These are phyloP conservation scores for Arctia plantaginis DNA, from an alignment of 2,888 invertebrate species.

Conservation along the genomic window DNA sequence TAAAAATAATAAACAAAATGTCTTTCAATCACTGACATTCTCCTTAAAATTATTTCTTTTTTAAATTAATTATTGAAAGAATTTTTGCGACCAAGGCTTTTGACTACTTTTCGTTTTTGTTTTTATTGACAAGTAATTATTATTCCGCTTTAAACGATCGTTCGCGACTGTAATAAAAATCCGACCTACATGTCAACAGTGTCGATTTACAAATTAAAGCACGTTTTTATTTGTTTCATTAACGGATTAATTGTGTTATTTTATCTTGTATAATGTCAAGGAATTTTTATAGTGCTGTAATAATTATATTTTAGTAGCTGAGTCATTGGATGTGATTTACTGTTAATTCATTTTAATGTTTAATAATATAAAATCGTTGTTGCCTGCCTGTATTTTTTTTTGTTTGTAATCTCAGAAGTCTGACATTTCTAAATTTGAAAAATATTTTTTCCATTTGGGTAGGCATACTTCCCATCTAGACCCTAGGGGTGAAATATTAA, in stretches of 20 bases:
- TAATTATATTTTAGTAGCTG: slow-evolving; percentile 12
- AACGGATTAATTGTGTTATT: slow-evolving; percentile 24
- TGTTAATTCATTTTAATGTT: not conserved
- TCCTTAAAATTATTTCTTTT: not conserved
- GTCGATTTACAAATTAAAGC: slow-evolving; percentile 33
- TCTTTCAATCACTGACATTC: not conserved
- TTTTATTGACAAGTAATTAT: not conserved
- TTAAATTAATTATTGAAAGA: not conserved
- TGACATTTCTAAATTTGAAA: too few species aligned
- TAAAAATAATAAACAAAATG: not conserved
- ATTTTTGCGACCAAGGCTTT: not conserved
- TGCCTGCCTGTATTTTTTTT: too few species aligned
- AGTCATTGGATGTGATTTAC: slow-evolving; percentile 14
- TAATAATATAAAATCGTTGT: too few species aligned
- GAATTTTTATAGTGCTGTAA: slow-evolving; percentile 29
- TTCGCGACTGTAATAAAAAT: slow-evolving; percentile 28
- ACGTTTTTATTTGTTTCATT: slow-evolving; percentile 35
- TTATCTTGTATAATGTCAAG: slow-evolving; percentile 42
- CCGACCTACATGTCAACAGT: slow-evolving; percentile 35
- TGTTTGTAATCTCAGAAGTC: too few species aligned
- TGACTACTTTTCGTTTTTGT: not conserved
- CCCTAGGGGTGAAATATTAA: not conserved
- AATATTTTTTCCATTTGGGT: not conserved
- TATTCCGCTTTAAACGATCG: not conserved
- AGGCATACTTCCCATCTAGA: not conserved